These are phyloP conservation scores for Troilus luridus DNA, from an alignment of 2,888 invertebrate species.

Conservation along the genomic window DNA sequence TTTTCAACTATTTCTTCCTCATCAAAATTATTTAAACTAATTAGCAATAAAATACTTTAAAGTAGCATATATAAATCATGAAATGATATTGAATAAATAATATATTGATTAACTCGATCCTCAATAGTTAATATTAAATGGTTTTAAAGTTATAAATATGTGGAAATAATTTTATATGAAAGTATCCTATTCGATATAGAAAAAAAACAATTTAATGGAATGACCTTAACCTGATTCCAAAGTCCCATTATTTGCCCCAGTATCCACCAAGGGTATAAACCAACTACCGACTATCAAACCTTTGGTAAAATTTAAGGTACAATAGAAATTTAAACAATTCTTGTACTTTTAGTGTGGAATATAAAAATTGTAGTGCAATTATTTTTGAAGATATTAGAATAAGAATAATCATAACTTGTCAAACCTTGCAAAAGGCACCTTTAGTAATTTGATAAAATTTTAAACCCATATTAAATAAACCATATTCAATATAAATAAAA, in stretches of 20 bases:
- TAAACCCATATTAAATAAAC: too few species aligned
- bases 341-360: too few species aligned
- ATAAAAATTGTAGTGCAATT: too few species aligned
- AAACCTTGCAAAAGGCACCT: too few species aligned
- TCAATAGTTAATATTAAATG: background rate
- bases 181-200: background rate
- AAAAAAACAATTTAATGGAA: background rate
- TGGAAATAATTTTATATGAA: background rate
- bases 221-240: slow-evolving; percentile 2
- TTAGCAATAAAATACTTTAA: too few species aligned
- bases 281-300: background rate
- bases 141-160: background rate
- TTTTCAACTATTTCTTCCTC: too few species aligned
- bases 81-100: background rate
- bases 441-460: too few species aligned
- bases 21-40: too few species aligned
- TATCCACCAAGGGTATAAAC: background rate
- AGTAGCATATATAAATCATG: too few species aligned
- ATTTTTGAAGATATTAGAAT: too few species aligned
- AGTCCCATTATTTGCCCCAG: slow-evolving; percentile 25
- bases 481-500: too few species aligned
- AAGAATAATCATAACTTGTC: too few species aligned
- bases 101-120: background rate
- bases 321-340: background rate
- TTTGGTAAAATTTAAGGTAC: background rate